Base-by-base conservation (phyloP, 1,140 invertebrate genomes). In the Antheraea pernyi region DNA sequence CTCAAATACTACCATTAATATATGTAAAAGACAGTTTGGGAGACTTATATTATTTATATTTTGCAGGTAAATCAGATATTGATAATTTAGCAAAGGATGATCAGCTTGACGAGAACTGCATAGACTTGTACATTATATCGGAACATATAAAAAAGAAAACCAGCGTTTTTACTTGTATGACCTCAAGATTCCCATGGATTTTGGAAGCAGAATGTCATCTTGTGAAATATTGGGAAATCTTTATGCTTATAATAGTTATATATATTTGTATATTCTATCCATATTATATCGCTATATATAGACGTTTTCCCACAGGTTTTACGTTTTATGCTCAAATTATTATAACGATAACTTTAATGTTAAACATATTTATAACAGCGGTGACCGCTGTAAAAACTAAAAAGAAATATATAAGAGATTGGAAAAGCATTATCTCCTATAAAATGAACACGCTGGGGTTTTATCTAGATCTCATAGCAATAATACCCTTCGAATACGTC, bases 401-500 rank as follows among this genome's bases (percentile, higher is more conserved):
- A 71, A 91, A 88, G 68, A 77, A 77, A 65, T 86, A 88, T 68
- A 80, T 93, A 22, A 86, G 78, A 53, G 81, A 78, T 10, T 86
- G 90, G 67, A 72, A 70, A 59, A 70, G 67, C 7, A 92, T 93
- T 69, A 70, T 91, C 9, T 79, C 75, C 48, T 85, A 91, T 61
- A 84, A 85, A 69, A 80, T 93, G 79, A 84, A 86, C 70, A 90
- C 87, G 7, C 68, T 91, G 10, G 85, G 88, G 4, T 93, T 93
- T 78, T 91, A 91, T 70, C 76, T 93, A 61, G 92, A 93, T 71
- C 69, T 92, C 0, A 69, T 91, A 59, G 81, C 89, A 48, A 77
- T 91, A 59, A 83, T 92, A 71, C 91, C 91, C 16, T 86, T 91
- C 60, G 91, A 92, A 74, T 86, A 89, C 65, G 86, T 91, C 68